Percentiles rank a stretch among this genome's conserved stretches.
phyloP scores from a whole-genome alignment of 2,797 vertebrate genomes.

The Morelia viridis region DNA sequence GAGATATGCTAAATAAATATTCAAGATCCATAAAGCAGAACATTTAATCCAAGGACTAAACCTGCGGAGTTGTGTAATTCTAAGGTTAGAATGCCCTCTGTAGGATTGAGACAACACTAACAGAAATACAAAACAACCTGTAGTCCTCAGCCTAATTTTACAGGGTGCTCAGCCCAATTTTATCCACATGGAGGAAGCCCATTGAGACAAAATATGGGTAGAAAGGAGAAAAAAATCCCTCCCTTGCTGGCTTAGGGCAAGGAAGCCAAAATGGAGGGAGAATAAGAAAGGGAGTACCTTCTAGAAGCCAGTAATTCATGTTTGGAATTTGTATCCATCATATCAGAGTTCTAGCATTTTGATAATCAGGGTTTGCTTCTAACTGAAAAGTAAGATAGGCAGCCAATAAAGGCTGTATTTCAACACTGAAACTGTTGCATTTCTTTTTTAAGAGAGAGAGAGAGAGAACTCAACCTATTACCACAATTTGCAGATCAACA shows the following conservation, averaged over 20 bases:
- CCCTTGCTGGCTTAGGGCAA: neutral
- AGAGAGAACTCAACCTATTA: neutral
- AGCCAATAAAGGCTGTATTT: neutral
- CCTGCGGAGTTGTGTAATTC: slow-evolving; percentile 38
- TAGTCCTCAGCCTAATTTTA: neutral
- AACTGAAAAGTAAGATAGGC: neutral
- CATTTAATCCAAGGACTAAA: slow-evolving; percentile 3
- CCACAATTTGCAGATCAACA: neutral
- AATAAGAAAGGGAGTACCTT: neutral
- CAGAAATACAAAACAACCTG: slow-evolving; percentile 33
- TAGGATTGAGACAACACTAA: slow-evolving; percentile 60
- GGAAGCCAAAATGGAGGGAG: neutral
- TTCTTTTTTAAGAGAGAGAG: neutral
- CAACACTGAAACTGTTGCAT: neutral
- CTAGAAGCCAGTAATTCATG: neutral
- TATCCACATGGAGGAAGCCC: neutral
- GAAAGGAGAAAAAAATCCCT: neutral
- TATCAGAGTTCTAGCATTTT: neutral
- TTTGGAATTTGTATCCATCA: neutral
- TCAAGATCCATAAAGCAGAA: slow-evolving; percentile 13
- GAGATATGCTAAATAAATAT: slow-evolving; percentile 40
- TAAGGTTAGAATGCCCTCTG: slow-evolving; percentile 76
- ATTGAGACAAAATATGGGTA: neutral
- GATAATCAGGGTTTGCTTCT: neutral
- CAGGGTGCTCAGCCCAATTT: neutral